Conservation (phyloP, 2,888 invertebrate genomes). For the Ennomos fuscantarius region DNA sequence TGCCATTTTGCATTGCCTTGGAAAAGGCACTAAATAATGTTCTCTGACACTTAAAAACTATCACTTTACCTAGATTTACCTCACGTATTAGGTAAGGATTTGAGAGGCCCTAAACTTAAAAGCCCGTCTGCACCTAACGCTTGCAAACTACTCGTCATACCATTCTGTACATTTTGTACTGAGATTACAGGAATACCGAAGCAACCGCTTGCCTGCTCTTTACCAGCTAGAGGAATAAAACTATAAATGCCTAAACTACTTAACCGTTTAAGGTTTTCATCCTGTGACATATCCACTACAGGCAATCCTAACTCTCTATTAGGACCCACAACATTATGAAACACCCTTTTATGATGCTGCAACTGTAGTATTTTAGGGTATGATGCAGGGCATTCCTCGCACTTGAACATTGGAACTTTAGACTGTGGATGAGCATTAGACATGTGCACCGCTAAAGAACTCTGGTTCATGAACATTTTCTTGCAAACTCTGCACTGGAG, state of each 20-base stretch:
- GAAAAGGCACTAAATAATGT: constrained; percentile 17
- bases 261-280: constrained; percentile 87
- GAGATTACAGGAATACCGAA: constrained; percentile 90
- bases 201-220: constrained; percentile 86
- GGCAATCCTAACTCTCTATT: constrained; percentile 88
- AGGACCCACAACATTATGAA: constrained; percentile 76
- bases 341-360: constrained; percentile 84
- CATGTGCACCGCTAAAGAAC: constrained; percentile 70
- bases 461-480: constrained; percentile 76
- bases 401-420: constrained; percentile 81
- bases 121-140: constrained; percentile 89
- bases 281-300: constrained; percentile 89
- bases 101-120: constrained; percentile 89
- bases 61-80: constrained; percentile 49
- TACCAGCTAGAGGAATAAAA: constrained; percentile 89
- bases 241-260: constrained; percentile 89
- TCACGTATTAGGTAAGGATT: constrained; percentile 81
- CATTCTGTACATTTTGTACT: constrained; percentile 86
- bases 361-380: constrained; percentile 89
- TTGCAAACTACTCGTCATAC: constrained; percentile 83
- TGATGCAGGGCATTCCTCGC: constrained; percentile 89
- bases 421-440: constrained; percentile 69
- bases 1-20: neutral
- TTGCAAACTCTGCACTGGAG: constrained; percentile 74
- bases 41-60: constrained; percentile 8